phyloP scores from a whole-genome alignment of 1,140 invertebrate genomes.

The Ceratitis capitata region DNA sequence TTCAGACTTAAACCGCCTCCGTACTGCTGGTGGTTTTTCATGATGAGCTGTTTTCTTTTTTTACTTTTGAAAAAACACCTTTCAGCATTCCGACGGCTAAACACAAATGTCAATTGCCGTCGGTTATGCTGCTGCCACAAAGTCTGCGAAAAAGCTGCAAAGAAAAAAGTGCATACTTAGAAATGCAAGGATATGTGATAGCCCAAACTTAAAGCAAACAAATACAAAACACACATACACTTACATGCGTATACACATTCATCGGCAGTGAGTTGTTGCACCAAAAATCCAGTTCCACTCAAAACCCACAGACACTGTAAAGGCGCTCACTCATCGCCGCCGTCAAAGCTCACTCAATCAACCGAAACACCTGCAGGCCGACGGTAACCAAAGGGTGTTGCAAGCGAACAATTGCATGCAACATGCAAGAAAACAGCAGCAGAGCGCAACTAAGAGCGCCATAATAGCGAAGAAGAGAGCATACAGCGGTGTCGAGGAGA shows the following conservation, averaged over 20 bases:
- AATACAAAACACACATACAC: background rate
- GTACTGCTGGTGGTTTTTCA: too few species aligned
- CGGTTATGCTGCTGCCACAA: conserved; percentile 12
- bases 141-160: background rate
- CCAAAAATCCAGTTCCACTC: background rate
- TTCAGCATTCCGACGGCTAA: background rate
- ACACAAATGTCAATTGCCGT: background rate
- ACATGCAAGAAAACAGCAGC: background rate
- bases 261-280: background rate
- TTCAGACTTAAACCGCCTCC: too few species aligned
- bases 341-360: background rate
- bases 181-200: background rate
- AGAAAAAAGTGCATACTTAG: background rate
- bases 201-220: background rate
- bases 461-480: background rate
- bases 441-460: background rate
- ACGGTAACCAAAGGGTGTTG: background rate
- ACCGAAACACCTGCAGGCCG: background rate
- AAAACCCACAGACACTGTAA: background rate
- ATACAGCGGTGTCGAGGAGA: background rate
- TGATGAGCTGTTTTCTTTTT: too few species aligned
- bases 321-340: background rate
- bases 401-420: background rate
- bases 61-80: background rate
- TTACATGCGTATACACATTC: too few species aligned